These are phyloP conservation scores for Chrysocyon brachyurus DNA, from an alignment of 2,797 vertebrate genomes.

Conservation along the genomic window DNA sequence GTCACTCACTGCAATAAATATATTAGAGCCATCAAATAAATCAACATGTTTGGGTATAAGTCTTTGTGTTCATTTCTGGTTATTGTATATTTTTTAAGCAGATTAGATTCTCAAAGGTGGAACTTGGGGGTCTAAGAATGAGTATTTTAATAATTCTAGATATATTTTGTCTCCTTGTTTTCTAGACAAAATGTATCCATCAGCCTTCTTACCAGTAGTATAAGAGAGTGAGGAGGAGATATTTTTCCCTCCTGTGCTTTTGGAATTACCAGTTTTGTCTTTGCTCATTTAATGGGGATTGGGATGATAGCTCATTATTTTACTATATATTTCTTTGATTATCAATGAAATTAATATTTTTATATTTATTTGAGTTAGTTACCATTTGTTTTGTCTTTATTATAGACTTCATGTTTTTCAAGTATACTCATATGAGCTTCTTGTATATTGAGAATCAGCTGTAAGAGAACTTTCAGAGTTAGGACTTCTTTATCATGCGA, in stretches of 20 bases:
- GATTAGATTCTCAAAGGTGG: not conserved
- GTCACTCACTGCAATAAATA: not conserved
- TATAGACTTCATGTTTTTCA: not conserved
- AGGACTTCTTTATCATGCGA: not conserved
- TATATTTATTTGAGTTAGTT: constrained; percentile 1
- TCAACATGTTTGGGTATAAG: not conserved
- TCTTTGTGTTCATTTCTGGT: not conserved
- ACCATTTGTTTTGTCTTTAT: not conserved
- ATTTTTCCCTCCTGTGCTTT: not conserved
- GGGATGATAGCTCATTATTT: not conserved
- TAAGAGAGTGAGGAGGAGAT: not conserved
- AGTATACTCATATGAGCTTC: not conserved
- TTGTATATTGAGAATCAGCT: constrained; percentile 37
- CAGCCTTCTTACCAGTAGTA: not conserved
- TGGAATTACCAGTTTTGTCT: not conserved
- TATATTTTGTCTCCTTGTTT: not conserved
- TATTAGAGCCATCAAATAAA: not conserved
- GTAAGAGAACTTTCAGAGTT: not conserved
- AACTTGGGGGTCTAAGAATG: not conserved
- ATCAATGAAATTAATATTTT: not conserved
- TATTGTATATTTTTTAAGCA: not conserved
- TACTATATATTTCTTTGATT: not conserved
- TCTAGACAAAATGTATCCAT: not conserved
- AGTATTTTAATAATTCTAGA: not conserved
- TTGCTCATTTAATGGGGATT: not conserved